These are phyloP conservation scores for Acanthornis magna DNA, from an alignment of 2,797 vertebrate genomes.

Conservation along the genomic window DNA sequence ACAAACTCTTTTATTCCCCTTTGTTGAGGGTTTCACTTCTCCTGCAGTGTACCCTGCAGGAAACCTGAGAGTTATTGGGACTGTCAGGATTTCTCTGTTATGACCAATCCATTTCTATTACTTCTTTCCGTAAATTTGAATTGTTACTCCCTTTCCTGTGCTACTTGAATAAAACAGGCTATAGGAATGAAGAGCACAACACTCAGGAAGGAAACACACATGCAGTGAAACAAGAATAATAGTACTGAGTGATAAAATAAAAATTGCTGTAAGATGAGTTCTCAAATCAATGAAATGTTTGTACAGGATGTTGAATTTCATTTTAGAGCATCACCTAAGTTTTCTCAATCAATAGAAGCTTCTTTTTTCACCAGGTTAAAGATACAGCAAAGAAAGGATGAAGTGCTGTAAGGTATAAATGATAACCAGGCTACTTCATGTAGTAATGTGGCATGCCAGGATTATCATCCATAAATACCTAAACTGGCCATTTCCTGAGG, in stretches of 20 bases:
- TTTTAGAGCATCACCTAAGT: neutral
- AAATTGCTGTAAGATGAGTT: neutral
- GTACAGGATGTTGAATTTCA: neutral
- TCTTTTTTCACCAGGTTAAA: neutral
- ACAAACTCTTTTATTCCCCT: conserved; percentile 20
- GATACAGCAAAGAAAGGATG: neutral
- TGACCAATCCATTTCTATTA: neutral
- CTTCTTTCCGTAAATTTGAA: conserved; percentile 5
- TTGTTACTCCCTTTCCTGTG: neutral
- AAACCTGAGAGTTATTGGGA: neutral
- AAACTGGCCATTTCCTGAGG: neutral
- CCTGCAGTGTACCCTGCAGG: conserved; percentile 6
- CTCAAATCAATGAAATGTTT: neutral
- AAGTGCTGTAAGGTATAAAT: neutral
- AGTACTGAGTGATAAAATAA: neutral
- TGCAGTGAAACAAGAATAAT: neutral
- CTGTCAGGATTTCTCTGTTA: neutral
- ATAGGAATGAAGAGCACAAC: neutral
- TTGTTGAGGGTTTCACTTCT: neutral
- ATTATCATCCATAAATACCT: neutral
- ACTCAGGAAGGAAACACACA: neutral
- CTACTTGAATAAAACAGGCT: neutral
- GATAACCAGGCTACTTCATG: neutral
- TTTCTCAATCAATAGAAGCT: neutral
- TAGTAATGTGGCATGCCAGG: neutral